Percentiles rank a stretch among this genome's conserved stretches.
These are phyloP conservation scores for Hypanus sabinus DNA, from an alignment of 2,113 vertebrate species.

Conservation along the genomic window DNA sequence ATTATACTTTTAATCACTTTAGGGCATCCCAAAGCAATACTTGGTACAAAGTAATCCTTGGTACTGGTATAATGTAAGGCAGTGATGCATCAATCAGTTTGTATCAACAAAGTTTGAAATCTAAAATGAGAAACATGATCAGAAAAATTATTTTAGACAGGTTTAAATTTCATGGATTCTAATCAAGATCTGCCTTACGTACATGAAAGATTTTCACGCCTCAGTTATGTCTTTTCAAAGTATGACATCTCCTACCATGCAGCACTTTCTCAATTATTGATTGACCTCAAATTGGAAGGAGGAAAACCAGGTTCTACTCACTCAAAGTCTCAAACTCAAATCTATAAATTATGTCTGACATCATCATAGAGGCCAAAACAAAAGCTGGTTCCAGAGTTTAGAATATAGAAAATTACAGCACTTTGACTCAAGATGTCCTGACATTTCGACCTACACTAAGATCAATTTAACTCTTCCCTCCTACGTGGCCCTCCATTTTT, in stretches of 20 bases:
- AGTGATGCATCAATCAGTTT: background rate
- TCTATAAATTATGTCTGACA: background rate
- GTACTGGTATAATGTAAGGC: background rate
- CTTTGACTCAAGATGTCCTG: too few relatives aligned
- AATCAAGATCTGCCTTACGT: background rate
- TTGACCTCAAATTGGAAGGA: too few relatives aligned
- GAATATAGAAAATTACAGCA: too few relatives aligned
- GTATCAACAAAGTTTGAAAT: background rate
- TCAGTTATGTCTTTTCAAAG: background rate
- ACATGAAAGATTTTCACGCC: background rate
- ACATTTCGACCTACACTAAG: too few relatives aligned
- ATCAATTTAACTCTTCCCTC: too few relatives aligned
- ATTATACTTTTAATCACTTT: background rate
- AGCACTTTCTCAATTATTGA: background rate
- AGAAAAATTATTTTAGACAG: background rate
- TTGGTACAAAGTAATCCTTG: background rate
- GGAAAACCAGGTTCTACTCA: background rate
- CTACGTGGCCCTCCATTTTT: too few relatives aligned
- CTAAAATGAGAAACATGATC: background rate
- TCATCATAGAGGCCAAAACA: background rate
- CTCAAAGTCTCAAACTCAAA: background rate
- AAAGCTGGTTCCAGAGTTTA: background rate
- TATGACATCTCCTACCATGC: background rate
- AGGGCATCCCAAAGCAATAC: background rate
- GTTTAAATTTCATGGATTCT: background rate